phyloP scores from a whole-genome alignment of 1,140 invertebrate species.

The Papilio glaucus region DNA sequence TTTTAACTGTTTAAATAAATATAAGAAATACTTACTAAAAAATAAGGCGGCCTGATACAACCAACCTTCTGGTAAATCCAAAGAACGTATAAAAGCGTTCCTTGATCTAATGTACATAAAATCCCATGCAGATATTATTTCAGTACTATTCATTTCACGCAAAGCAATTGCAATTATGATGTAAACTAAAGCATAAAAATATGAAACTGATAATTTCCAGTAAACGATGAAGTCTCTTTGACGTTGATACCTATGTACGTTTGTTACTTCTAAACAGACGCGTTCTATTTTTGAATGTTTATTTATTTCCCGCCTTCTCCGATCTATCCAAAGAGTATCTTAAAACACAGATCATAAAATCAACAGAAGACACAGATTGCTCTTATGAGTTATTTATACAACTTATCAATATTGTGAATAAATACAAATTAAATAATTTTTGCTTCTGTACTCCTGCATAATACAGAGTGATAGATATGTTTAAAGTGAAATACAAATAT shows the following conservation, averaged over 20 bases:
- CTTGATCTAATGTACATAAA: slow-evolving; percentile 59
- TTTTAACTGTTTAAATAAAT: no score
- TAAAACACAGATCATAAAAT: neutral
- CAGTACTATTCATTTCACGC: slow-evolving; percentile 59
- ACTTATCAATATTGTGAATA: no score
- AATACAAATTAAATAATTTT: no score
- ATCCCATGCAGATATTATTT: slow-evolving; percentile 54
- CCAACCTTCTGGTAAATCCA: slow-evolving; percentile 62
- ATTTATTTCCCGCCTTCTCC: slow-evolving; percentile 42
- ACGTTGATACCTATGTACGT: no score
- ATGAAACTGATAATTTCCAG: slow-evolving; percentile 45
- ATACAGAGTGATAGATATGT: no score
- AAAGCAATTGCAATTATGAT: slow-evolving; percentile 26
- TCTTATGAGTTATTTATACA: no score
- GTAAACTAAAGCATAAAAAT: slow-evolving; percentile 39
- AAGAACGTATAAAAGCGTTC: slow-evolving; percentile 64
- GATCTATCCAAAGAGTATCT: neutral
- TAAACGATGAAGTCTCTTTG: slow-evolving; percentile 41
- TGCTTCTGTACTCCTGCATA: no score
- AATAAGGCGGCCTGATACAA: slow-evolving; percentile 51
- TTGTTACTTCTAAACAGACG: slow-evolving; percentile 41
- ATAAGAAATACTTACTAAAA: slow-evolving; percentile 55
- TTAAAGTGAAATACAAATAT: no score
- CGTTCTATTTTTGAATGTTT: slow-evolving; percentile 51
- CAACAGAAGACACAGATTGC: no score